phyloP scores from a whole-genome alignment of 2,797 vertebrate genomes.

The Gymnodraco acuticeps region DNA sequence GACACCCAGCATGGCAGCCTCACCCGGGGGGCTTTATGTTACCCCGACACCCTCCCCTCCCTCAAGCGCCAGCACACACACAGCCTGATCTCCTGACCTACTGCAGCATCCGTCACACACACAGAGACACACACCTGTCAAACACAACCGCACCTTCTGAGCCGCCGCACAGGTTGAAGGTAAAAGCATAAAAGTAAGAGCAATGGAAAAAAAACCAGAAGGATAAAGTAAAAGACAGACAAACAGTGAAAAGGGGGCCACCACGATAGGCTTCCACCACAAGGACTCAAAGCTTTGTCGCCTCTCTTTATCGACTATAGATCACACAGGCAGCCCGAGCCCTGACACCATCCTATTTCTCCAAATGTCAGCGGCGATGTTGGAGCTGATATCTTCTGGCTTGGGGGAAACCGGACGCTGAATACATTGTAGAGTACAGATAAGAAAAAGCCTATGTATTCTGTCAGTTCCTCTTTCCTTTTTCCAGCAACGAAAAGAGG shows the following conservation, averaged over 20 bases:
- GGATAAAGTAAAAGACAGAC: conserved; percentile 20
- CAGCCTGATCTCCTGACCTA: conserved; percentile 52
- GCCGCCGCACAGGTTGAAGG: conserved; percentile 18
- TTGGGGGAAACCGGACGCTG: conserved; percentile 35
- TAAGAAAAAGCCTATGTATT: conserved; percentile 60
- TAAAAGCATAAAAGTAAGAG: conserved; percentile 38
- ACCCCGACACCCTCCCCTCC: conserved; percentile 38
- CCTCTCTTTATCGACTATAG: conserved; percentile 75
- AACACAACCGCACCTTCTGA: conserved; percentile 31
- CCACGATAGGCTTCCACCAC: conserved; percentile 29
- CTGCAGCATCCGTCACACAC: conserved; percentile 42
- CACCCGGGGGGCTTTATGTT: conserved; percentile 59
- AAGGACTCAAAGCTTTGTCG: conserved; percentile 58
- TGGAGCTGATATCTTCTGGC: conserved; percentile 69
- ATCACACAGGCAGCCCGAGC: conserved; percentile 66
- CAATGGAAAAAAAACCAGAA: conserved; percentile 23
- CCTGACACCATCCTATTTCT: conserved; percentile 77
- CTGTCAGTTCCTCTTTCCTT: conserved; percentile 41
- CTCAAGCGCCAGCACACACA: conserved; percentile 4
- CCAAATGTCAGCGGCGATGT: conserved; percentile 83
- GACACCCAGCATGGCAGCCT: conserved; percentile 65
- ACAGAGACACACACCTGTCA: conserved; percentile 38
- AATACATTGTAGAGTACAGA: conserved; percentile 56
- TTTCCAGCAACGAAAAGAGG: conserved; percentile 13
- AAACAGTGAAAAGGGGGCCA: conserved; percentile 20